phyloP scores from a whole-genome alignment of 2,797 vertebrate genomes.

The Gymnodraco acuticeps region DNA sequence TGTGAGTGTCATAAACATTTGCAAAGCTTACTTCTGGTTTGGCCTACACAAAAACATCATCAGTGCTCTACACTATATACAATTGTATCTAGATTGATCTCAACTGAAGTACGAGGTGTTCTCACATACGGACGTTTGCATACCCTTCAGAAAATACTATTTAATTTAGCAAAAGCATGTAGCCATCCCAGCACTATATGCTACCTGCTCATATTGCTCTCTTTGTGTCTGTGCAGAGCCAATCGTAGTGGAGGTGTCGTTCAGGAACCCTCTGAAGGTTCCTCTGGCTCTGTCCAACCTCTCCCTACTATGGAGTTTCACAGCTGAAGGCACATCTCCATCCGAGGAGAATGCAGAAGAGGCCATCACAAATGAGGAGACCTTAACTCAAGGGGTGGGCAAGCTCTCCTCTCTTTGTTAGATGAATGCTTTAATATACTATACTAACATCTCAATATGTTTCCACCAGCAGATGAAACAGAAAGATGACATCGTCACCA shows the following conservation, averaged over 20 bases:
- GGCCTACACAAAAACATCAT: too few species aligned
- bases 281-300: slow-evolving; percentile 91
- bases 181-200: neutral
- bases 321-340: slow-evolving; percentile 79
- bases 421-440: neutral
- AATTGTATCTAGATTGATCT: too few species aligned
- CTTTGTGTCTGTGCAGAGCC: slow-evolving; percentile 85
- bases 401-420: neutral
- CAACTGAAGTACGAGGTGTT: neutral
- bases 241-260: slow-evolving; percentile 93
- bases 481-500: slow-evolving; percentile 86
- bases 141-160: neutral
- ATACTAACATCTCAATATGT: neutral
- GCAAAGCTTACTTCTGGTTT: too few species aligned
- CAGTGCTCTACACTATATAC: too few species aligned
- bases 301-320: slow-evolving; percentile 95
- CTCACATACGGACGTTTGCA: neutral
- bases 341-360: slow-evolving; percentile 76
- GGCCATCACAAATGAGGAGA: slow-evolving; percentile 85
- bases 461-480: slow-evolving; percentile 72
- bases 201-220: neutral
- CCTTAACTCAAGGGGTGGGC: slow-evolving; percentile 44
- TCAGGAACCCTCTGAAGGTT: slow-evolving; percentile 96
- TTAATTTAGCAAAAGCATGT: neutral
- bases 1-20: too few species aligned